Conservation (phyloP, 2,113 vertebrate species). For the Thalassoma bifasciatum region DNA sequence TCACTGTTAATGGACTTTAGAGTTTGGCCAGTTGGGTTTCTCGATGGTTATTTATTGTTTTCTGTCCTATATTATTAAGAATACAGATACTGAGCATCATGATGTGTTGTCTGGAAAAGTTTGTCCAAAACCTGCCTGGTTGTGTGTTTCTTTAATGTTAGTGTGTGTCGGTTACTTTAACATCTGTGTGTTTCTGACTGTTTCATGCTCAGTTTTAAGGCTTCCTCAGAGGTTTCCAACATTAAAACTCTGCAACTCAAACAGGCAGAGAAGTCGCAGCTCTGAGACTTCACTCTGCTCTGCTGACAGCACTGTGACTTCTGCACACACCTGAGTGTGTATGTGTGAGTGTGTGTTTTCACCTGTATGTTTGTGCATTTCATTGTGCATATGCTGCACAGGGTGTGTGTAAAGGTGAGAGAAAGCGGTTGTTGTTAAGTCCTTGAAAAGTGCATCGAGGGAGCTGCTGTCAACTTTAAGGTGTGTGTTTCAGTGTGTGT, state of each 20-base stretch:
- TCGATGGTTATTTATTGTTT: neutral
- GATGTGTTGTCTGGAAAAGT: too few species aligned
- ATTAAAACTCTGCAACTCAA: conserved; percentile 40
- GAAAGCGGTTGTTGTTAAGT: neutral
- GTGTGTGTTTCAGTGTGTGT: conserved; percentile 12
- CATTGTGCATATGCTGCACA: neutral
- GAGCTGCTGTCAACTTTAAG: conserved; percentile 35
- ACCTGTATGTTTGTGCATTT: neutral
- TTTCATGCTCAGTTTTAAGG: conserved; percentile 4
- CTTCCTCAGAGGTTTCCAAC: conserved; percentile 26
- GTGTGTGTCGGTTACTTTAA: conserved; percentile 9
- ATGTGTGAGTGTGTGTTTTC: neutral
- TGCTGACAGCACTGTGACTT: conserved; percentile 25
- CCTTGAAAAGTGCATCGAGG: conserved; percentile 35
- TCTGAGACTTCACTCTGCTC: conserved; percentile 35
- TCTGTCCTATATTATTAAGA: neutral
- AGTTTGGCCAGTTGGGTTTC: neutral
- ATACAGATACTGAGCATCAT: neutral
- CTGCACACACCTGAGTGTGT: neutral
- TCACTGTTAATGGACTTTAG: neutral
- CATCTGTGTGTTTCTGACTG: conserved; percentile 18
- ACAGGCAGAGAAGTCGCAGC: conserved; percentile 35
- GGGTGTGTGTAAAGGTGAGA: conserved; percentile 10
- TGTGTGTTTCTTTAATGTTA: neutral
- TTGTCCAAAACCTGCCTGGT: too few species aligned